A percentile compares a stretch with the other conserved stretches of the same genome.
phyloP scores from a whole-genome alignment of 1,140 invertebrate genomes.

The Drosophila nigromelanica region DNA sequence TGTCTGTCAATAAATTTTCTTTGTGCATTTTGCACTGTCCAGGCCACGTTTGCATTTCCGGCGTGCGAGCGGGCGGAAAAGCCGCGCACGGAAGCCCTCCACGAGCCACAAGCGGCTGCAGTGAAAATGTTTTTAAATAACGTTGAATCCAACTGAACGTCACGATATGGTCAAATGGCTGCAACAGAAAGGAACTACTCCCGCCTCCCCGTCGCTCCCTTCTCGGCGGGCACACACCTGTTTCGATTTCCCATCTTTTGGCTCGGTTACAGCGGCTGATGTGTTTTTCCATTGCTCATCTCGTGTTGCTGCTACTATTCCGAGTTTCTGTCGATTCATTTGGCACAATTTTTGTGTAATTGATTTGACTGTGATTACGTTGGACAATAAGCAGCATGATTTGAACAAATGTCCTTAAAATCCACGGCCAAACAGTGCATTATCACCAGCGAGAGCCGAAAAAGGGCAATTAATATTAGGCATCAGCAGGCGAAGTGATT shows the following conservation, averaged over 20 bases:
- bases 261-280: no score
- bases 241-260: conserved; percentile 30
- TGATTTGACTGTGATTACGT: conserved; percentile 67
- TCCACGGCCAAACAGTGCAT: conserved; percentile 64
- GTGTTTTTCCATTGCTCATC: no score
- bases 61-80: conserved; percentile 36
- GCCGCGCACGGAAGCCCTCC: conserved; percentile 20
- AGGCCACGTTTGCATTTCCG: conserved; percentile 64
- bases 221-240: conserved; percentile 27
- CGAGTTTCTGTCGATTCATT: background rate
- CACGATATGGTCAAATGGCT: conserved; percentile 21
- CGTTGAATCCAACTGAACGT: conserved; percentile 9
- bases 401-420: conserved; percentile 61
- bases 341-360: conserved; percentile 64
- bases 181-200: background rate
- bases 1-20: conserved; percentile 61
- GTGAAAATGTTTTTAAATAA: conserved; percentile 50
- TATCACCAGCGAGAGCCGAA: conserved; percentile 42
- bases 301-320: conserved; percentile 4
- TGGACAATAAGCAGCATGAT: conserved; percentile 62
- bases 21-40: conserved; percentile 27
- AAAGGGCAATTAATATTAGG: conserved; percentile 71
- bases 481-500: conserved; percentile 18
- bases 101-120: conserved; percentile 9
- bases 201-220: background rate